These are phyloP conservation scores for Rambutsinella grinnellia DNA, from an alignment of 2,888 invertebrate species.

Conservation along the genomic window DNA sequence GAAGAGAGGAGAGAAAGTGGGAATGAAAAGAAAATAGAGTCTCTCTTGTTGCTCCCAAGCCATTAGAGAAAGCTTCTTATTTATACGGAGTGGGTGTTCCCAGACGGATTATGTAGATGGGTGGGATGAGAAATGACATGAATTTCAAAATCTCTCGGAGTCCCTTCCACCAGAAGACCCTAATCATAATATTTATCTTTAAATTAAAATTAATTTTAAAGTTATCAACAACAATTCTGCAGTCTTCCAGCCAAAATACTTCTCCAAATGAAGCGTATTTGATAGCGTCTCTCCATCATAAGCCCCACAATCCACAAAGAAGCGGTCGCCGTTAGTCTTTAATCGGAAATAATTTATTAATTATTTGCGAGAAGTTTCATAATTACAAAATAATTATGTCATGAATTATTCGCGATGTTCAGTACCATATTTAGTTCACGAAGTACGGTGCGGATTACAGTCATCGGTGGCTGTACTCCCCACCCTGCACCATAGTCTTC, in stretches of 20 bases:
- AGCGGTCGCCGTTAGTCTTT: conserved; percentile 57
- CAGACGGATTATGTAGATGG: too few species aligned
- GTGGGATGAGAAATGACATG: too few species aligned
- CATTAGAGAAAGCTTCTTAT: too few species aligned
- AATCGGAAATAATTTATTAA: too few species aligned
- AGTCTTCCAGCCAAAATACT: conserved; percentile 67
- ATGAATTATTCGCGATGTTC: conserved; percentile 39
- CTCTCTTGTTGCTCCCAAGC: too few species aligned
- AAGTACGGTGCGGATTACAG: conserved; percentile 66
- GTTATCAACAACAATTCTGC: not conserved
- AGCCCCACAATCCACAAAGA: too few species aligned
- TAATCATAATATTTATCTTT: too few species aligned
- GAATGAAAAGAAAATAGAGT: too few species aligned
- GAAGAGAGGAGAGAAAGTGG: too few species aligned
- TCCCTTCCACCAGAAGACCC: conserved; percentile 69
- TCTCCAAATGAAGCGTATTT: conserved; percentile 69
- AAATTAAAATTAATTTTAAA: not conserved
- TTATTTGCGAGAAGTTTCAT: not conserved
- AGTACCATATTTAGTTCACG: conserved; percentile 60
- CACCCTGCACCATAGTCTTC: too few species aligned
- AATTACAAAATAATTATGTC: not conserved
- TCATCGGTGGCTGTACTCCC: too few species aligned
- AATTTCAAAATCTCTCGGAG: conserved; percentile 68
- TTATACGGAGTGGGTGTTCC: too few species aligned
- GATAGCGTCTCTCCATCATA: conserved; percentile 70